Evolutionary conservation across 1,140 invertebrate genomes (phyloP).

Genomic region (Bradysia coprophila): DNA sequence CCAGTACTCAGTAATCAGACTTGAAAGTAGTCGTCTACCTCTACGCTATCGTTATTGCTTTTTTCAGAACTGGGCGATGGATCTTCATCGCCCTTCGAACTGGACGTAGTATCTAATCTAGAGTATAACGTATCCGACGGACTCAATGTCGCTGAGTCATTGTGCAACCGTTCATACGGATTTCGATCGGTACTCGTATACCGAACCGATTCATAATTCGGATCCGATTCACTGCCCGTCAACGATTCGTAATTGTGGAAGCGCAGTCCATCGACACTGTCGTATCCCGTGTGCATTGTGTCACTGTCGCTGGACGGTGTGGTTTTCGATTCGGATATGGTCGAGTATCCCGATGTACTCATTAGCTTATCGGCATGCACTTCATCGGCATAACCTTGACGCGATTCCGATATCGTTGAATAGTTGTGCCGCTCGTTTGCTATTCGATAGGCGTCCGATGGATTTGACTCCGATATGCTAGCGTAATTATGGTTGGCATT

Average conservation of each 20-base stretch:
- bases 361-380: not conserved
- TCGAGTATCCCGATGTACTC: slow-evolving; percentile 7
- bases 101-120: not conserved
- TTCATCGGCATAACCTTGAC: no score
- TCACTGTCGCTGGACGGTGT: slow-evolving; percentile 8
- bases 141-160: no score
- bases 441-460: not conserved
- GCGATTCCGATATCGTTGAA: not conserved
- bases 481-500: slow-evolving; percentile 18
- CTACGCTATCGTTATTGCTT: not conserved
- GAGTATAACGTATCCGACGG: no score
- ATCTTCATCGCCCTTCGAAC: not conserved
- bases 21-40: not conserved
- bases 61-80: not conserved
- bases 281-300: slow-evolving; percentile 25
- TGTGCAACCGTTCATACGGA: slow-evolving; percentile 15
- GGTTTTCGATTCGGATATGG: slow-evolving; percentile 24
- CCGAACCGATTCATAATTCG: slow-evolving; percentile 49
- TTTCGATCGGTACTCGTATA: slow-evolving; percentile 14
- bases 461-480: slow-evolving; percentile 9
- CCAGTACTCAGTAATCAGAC: not conserved
- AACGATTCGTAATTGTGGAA: slow-evolving; percentile 46
- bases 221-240: slow-evolving; percentile 49
- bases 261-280: slow-evolving; percentile 16
- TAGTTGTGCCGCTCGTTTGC: not conserved